Evolutionary conservation across 2,888 invertebrate species (phyloP).

Genomic region (Adelphocoris suturalis): DNA sequence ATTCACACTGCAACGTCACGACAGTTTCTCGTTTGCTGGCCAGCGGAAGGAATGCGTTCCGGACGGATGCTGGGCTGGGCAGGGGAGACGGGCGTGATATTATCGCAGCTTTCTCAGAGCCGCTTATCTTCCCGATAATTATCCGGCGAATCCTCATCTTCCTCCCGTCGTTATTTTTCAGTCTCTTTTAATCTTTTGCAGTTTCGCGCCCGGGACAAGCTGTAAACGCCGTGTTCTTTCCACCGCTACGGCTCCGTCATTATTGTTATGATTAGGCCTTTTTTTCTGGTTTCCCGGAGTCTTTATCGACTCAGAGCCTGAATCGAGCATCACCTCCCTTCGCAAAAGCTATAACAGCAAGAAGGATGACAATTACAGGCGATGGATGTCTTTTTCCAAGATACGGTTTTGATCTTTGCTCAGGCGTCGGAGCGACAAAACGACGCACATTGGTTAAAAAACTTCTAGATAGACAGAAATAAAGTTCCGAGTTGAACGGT

Average conservation of each 20-base stretch:
- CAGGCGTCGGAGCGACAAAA: too few species aligned
- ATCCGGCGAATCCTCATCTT: background rate
- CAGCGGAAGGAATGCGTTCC: background rate
- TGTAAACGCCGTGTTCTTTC: slow-evolving; percentile 7
- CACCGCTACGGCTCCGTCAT: background rate
- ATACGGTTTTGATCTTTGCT: too few species aligned
- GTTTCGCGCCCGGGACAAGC: background rate
- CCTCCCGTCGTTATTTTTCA: slow-evolving; percentile 7
- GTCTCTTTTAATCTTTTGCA: slow-evolving; percentile 19
- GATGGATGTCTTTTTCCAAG: background rate
- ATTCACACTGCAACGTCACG: too few species aligned
- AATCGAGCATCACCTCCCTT: background rate
- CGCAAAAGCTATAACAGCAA: background rate
- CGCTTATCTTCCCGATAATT: slow-evolving; percentile 9
- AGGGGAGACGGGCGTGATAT: background rate
- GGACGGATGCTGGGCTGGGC: background rate
- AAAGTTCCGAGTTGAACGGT: too few species aligned
- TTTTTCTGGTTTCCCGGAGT: background rate
- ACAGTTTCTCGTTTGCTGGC: too few species aligned
- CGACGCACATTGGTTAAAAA: too few species aligned
- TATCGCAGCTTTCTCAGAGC: slow-evolving; percentile 14
- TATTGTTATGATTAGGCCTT: background rate
- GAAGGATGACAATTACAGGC: background rate
- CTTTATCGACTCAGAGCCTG: background rate
- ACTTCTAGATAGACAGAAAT: too few species aligned